Base-by-base conservation (phyloP, 2,888 invertebrate species). In the Andrena camellia region DNA sequence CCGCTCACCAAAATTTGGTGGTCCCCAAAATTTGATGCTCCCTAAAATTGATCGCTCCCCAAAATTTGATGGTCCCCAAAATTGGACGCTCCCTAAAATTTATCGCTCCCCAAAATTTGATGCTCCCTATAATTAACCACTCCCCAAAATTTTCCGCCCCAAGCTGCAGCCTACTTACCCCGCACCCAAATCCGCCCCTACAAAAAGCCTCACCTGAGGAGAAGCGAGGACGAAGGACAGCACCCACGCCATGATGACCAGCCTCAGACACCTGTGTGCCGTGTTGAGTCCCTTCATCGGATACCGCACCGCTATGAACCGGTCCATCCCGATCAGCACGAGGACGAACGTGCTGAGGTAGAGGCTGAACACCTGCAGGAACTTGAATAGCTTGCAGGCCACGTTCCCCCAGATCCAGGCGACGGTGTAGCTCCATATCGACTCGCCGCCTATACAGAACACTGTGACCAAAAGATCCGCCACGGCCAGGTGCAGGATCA, bases 311-410 rank as follows among this genome's bases (percentile, higher is more conserved):
- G 97, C 97, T 66, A 97, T 95, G 95, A 97, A 97, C 74, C 98
- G 95, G 91, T 98, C 98, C 62, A 97, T 95, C 13, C 97, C 97
- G 89, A 98, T 97, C 63, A 97, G 95, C 48, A 98, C 97, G 31
- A 97, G 95, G 57, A 98, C 96, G 93, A 97, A 98, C 0, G 98
- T 98, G 81, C 97, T 97, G 84, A 97, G 94, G 92, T 98, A 97
- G 71, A 98, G 94, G 69, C 97, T 96, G 91, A 97, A 97, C 96
- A 97, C 97, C 94, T 98, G 97, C 66, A 97, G 94, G 88, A 96
- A 97, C 93, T 98, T 98, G 90, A 97, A 96, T 72, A 97, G 87
- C 94, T 97, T 98, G 94, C 98, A 98, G 60, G 96, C 95, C 10
- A 96, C 93, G 90, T 97, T 97, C 2, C 97, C 97, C 17, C 97